These are phyloP conservation scores for Ophioninae sp. DNA, from an alignment of 2,888 invertebrate species.

Conservation along the genomic window DNA sequence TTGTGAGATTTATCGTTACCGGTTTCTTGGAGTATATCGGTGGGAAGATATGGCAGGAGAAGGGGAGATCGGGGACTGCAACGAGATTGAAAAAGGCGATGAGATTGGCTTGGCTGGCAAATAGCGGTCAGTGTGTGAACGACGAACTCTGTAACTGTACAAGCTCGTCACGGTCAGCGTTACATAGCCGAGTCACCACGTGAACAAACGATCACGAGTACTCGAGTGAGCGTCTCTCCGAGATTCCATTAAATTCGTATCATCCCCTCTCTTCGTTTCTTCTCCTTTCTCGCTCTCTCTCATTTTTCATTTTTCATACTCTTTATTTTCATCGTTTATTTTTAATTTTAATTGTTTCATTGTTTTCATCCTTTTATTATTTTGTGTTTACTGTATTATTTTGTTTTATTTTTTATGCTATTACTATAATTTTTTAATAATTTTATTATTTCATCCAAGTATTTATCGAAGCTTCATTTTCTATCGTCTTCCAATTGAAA, in stretches of 20 bases:
- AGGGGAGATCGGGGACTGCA: neutral
- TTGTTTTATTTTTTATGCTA: no score
- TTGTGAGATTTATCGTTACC: neutral
- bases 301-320: neutral
- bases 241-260: constrained; percentile 44
- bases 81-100: constrained; percentile 1
- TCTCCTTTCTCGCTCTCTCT: neutral
- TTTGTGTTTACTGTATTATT: neutral
- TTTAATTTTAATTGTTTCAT: neutral
- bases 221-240: constrained; percentile 29
- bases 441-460: neutral
- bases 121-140: constrained; percentile 62
- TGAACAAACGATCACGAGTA: constrained; percentile 25
- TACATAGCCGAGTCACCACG: constrained; percentile 26
- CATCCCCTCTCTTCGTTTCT: neutral
- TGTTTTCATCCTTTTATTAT: constrained; percentile 1
- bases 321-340: neutral
- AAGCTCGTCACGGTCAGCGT: constrained; percentile 65
- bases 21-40: neutral
- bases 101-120: constrained; percentile 49
- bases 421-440: neutral
- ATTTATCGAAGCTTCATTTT: neutral
- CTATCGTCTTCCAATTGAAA: neutral
- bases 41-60: neutral
- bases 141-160: constrained; percentile 65